Conservation (phyloP, 2,888 invertebrate species). For the Toxonevra muliebris region DNA sequence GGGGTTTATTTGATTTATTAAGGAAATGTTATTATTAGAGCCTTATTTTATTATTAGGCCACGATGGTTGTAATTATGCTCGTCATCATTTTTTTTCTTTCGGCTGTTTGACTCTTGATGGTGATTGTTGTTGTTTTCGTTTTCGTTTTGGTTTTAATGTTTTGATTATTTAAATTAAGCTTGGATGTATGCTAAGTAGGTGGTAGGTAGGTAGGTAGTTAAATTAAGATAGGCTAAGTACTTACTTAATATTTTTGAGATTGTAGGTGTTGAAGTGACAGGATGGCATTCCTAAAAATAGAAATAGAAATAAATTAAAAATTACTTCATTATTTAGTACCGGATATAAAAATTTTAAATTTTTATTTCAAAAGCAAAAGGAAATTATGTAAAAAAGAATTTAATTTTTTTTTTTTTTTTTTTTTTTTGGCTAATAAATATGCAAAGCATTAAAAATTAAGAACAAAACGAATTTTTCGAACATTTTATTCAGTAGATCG, state of each 20-base stretch:
- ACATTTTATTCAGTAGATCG: too few relatives aligned
- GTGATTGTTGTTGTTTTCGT: not conserved
- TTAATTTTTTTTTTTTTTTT: too few relatives aligned
- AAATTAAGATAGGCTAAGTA: not conserved
- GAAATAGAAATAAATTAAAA: slow-evolving; percentile 10
- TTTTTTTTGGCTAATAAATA: too few relatives aligned
- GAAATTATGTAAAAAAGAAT: too few relatives aligned
- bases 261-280: slow-evolving; percentile 44
- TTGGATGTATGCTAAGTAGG: not conserved
- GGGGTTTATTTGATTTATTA: slow-evolving; percentile 32
- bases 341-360: too few relatives aligned
- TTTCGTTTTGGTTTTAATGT: not conserved
- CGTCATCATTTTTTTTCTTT: not conserved
- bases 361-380: too few relatives aligned
- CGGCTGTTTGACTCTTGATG: too few relatives aligned
- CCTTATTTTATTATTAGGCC: slow-evolving; percentile 7
- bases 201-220: not conserved
- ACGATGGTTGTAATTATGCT: slow-evolving; percentile 28
- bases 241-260: slow-evolving; percentile 51
- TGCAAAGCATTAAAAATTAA: too few relatives aligned
- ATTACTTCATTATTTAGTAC: too few relatives aligned
- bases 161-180: not conserved
- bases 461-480: too few relatives aligned
- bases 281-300: slow-evolving; percentile 47
- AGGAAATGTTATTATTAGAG: slow-evolving; percentile 36